Conservation (phyloP, 2,113 vertebrate genomes). For the Anoplopoma fimbria region DNA sequence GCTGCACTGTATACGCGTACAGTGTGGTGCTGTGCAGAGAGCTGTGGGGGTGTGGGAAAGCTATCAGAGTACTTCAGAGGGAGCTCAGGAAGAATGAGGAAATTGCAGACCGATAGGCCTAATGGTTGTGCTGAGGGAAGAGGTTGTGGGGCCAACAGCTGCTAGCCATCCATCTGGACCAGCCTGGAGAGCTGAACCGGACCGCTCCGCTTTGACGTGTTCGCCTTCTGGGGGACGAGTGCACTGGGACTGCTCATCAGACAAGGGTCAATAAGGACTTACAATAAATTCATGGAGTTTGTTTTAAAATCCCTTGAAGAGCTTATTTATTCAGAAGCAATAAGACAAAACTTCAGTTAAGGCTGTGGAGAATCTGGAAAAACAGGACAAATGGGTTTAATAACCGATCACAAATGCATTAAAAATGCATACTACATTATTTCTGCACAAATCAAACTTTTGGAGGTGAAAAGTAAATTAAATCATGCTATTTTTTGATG, state of each 20-base stretch:
- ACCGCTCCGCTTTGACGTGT: conserved; percentile 47
- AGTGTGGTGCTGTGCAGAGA: conserved; percentile 36
- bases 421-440: not conserved
- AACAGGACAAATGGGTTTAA: not conserved
- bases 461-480: not conserved
- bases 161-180: conserved; percentile 76
- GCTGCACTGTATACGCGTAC: conserved; percentile 53
- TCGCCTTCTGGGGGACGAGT: conserved; percentile 36
- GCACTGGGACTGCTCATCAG: conserved; percentile 60
- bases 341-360: conserved; percentile 30
- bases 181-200: conserved; percentile 45
- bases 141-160: conserved; percentile 81
- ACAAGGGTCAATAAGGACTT: conserved; percentile 38
- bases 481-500: not conserved
- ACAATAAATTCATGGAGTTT: conserved; percentile 58
- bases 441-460: not conserved
- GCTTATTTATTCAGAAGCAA: conserved; percentile 26
- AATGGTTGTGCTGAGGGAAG: conserved; percentile 76
- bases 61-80: conserved; percentile 71
- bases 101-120: conserved; percentile 77
- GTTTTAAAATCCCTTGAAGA: conserved; percentile 53
- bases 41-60: conserved; percentile 80
- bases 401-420: not conserved
- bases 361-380: not conserved
- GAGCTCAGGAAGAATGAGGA: conserved; percentile 75